These are phyloP conservation scores for Lithophane semibrunnea DNA, from an alignment of 2,888 invertebrate species.

Conservation along the genomic window DNA sequence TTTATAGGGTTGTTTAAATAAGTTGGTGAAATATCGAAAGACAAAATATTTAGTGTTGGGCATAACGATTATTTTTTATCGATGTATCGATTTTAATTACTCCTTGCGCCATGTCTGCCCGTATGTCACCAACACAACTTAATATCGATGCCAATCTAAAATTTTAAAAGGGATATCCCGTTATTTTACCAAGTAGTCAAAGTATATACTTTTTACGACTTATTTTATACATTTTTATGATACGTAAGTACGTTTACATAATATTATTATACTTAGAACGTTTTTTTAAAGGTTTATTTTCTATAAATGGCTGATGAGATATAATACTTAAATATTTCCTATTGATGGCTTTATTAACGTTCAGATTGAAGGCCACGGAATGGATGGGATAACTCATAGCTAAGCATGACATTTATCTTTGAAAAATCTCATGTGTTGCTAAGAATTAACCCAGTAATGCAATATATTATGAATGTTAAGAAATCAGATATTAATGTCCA, in stretches of 20 bases:
- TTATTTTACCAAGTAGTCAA: conserved; percentile 48
- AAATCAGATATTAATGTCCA: conserved; percentile 39
- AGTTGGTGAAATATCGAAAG: conserved; percentile 27
- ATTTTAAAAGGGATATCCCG: conserved; percentile 47
- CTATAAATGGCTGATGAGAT: conserved; percentile 30
- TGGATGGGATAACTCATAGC: conserved; percentile 19
- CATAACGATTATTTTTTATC: conserved; percentile 10
- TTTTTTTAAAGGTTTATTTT: conserved; percentile 49
- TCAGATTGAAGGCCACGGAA: not conserved
- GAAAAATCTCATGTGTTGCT: conserved; percentile 5
- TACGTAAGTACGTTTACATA: conserved; percentile 58
- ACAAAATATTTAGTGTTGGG: conserved; percentile 37
- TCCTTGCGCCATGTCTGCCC: conserved; percentile 13
- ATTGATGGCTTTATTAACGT: conserved; percentile 29
- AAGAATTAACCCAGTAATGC: conserved; percentile 6
- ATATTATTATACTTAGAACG: conserved; percentile 46
- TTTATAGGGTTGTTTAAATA: conserved; percentile 30
- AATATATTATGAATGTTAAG: conserved; percentile 36
- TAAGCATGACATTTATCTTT: not conserved
- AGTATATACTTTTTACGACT: conserved; percentile 49
- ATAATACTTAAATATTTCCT: conserved; percentile 50
- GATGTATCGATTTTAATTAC: conserved; percentile 22
- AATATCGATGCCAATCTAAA: conserved; percentile 57
- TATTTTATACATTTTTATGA: conserved; percentile 64
- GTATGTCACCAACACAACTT: conserved; percentile 35